Conservation (phyloP, 2,888 invertebrate species). For the Drosophila rubida region DNA sequence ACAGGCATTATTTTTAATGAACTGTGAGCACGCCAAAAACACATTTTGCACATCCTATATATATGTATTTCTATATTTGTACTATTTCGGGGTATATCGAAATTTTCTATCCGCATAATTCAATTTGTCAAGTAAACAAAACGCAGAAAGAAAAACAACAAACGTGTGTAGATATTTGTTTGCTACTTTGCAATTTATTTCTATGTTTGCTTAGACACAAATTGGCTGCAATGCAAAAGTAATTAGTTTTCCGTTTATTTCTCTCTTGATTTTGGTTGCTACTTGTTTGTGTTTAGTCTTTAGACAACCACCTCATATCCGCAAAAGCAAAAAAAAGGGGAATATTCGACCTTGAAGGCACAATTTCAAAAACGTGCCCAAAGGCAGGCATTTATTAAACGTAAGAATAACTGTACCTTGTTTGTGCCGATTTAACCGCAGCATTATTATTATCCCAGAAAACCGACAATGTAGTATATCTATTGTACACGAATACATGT, state of each 20-base stretch:
- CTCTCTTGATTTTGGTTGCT: not conserved
- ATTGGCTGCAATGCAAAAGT: conserved; percentile 32
- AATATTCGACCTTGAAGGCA: conserved; percentile 30
- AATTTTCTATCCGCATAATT: conserved; percentile 14
- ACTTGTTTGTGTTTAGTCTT: conserved; percentile 29
- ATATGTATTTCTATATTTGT: conserved; percentile 8
- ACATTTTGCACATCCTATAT: conserved; percentile 10
- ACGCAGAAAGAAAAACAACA: conserved; percentile 3
- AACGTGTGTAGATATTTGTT: not conserved
- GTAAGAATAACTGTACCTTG: conserved; percentile 41
- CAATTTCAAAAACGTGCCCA: conserved; percentile 29
- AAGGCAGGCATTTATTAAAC: conserved; percentile 19
- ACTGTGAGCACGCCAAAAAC: conserved; percentile 22
- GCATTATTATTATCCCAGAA: conserved; percentile 13
- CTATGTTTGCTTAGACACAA: conserved; percentile 26
- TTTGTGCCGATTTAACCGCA: conserved; percentile 19
- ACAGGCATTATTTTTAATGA: conserved; percentile 6
- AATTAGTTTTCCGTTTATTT: conserved; percentile 31
- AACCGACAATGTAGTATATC: conserved; percentile 28
- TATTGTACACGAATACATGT: conserved; percentile 22
- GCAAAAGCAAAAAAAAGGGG: conserved; percentile 1
- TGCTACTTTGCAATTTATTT: conserved; percentile 14
- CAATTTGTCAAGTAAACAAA: conserved; percentile 40
- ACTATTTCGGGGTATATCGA: not conserved
- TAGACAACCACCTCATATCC: not conserved